phyloP scores from a whole-genome alignment of 2,797 vertebrate species.

The Xenopus petersii region DNA sequence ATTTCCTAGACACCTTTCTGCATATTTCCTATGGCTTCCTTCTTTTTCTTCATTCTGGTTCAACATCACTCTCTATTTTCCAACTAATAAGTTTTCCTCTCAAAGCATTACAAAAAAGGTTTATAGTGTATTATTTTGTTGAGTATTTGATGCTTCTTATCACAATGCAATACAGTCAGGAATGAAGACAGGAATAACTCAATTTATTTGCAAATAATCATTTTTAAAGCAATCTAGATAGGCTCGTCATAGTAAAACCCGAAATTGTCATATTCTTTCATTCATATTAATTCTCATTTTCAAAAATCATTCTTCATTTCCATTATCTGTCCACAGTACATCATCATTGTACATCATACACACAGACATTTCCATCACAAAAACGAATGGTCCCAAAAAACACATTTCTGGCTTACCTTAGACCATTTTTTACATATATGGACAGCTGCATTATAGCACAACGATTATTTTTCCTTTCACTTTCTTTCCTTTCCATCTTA shows the following conservation, averaged over 20 bases:
- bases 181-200: too few relatives aligned
- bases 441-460: neutral
- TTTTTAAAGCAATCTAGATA: neutral
- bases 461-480: neutral
- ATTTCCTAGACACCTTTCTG: too few relatives aligned
- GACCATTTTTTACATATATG: neutral
- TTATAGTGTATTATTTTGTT: too few relatives aligned
- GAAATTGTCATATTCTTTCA: neutral
- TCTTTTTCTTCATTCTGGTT: too few relatives aligned
- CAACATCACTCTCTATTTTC: too few relatives aligned
- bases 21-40: too few relatives aligned
- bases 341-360: neutral
- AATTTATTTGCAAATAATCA: slow-evolving; percentile 5
- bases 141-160: too few relatives aligned
- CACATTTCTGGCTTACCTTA: neutral
- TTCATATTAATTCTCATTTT: neutral
- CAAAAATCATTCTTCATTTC: neutral
- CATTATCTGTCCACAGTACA: neutral
- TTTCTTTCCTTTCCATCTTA: too few relatives aligned
- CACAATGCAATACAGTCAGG: too few relatives aligned
- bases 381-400: neutral
- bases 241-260: neutral
- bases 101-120: too few relatives aligned
- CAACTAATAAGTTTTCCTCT: too few relatives aligned
- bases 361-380: neutral